These are phyloP conservation scores for Chymomyza caudatula DNA, from an alignment of 2,888 invertebrate genomes.

Conservation along the genomic window DNA sequence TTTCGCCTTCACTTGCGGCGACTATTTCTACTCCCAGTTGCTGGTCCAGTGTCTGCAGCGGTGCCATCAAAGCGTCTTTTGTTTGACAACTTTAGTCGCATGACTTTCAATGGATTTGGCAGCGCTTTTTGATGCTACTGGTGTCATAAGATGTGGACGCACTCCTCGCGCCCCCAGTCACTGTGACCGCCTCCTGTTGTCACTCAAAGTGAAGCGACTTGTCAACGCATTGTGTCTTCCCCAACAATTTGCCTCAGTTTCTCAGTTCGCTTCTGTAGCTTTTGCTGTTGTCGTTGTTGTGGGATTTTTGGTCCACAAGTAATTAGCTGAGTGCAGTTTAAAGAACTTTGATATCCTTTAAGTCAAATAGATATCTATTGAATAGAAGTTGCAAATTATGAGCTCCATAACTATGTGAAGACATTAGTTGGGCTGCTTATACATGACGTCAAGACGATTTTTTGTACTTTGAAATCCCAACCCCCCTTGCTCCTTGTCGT, in stretches of 20 bases:
- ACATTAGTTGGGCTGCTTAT: no score
- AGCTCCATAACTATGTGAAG: no score
- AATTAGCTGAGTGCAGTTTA: not conserved
- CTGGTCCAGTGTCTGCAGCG: not conserved
- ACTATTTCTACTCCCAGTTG: not conserved
- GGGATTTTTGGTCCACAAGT: not conserved
- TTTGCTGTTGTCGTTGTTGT: not conserved
- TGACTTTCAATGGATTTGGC: not conserved
- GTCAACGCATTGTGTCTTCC: not conserved
- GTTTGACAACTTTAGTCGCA: not conserved
- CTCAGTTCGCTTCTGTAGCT: no score
- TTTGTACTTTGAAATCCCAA: no score
- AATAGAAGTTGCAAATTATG: no score
- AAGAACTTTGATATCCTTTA: not conserved
- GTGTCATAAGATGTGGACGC: not conserved
- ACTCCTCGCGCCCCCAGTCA: not conserved
- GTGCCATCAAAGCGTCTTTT: not conserved
- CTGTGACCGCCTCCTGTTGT: not conserved
- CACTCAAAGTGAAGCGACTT: not conserved
- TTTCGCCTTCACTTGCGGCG: constrained; percentile 18
- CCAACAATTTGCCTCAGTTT: not conserved
- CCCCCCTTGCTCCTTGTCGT: no score
- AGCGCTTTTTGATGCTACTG: not conserved
- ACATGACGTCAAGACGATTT: no score
- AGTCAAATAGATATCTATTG: not conserved